Evolutionary conservation across 2,113 vertebrate genomes (phyloP).

Genomic region (Spermophilus dauricus): DNA sequence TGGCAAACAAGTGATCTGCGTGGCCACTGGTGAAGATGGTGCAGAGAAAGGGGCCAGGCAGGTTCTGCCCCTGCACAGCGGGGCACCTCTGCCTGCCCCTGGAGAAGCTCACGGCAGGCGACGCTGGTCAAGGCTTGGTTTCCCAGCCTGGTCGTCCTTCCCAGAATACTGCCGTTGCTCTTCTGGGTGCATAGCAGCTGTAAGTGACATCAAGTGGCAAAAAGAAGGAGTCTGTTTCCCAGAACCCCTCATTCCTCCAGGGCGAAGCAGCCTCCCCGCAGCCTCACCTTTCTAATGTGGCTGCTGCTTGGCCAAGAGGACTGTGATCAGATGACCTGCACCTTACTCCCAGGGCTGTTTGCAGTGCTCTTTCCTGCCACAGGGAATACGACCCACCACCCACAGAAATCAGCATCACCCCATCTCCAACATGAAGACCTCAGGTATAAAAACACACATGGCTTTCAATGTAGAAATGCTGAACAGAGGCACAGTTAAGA

Average conservation of each 20-base stretch:
- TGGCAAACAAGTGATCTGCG: not conserved
- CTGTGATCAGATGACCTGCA: not conserved
- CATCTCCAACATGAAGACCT: not conserved
- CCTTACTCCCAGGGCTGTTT: not conserved
- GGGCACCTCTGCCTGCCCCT: not conserved
- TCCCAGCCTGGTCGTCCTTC: not conserved
- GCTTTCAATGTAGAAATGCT: not conserved
- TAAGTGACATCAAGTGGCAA: not conserved
- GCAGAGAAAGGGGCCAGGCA: not conserved
- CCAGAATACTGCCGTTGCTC: not conserved
- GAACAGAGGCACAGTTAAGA: not conserved
- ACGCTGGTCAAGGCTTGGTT: not conserved
- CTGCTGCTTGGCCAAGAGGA: not conserved
- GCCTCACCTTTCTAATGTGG: not conserved
- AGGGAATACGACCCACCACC: not conserved
- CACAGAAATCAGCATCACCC: not conserved
- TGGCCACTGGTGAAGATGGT: not conserved
- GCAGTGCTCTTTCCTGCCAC: not conserved
- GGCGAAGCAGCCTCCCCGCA: not conserved
- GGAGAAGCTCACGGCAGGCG: too few species aligned
- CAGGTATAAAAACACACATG: not conserved
- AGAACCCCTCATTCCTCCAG: accelerated
- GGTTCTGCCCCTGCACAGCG: not conserved
- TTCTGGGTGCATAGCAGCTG: not conserved
- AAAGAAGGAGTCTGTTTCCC: not conserved